Base-by-base conservation (phyloP, 2,888 invertebrate genomes). In the Gonocerus acuteangulatus region DNA sequence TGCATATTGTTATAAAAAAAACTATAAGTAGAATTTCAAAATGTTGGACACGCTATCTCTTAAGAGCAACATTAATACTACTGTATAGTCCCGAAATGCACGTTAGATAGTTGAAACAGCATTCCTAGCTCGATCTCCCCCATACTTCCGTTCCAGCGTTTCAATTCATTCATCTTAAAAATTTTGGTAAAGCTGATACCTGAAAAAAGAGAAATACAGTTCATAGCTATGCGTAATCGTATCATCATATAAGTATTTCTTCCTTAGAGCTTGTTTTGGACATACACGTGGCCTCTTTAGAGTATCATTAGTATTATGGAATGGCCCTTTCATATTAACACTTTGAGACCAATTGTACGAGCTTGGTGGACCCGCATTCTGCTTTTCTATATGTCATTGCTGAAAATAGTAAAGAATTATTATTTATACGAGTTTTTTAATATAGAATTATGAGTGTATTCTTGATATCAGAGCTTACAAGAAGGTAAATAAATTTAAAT, bases 21-120 rank as follows among this genome's bases (percentile, higher is more conserved):
- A n/a, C n/a, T n/a, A n/a, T n/a, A n/a, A n/a, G n/a, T n/a, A n/a
- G n/a, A n/a, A n/a, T n/a, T n/a, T n/a, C n/a, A n/a, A n/a, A n/a
- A n/a, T n/a, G n/a, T n/a, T n/a, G n/a, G n/a, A n/a, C n/a, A n/a
- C n/a, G n/a, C n/a, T n/a, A n/a, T n/a, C n/a, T n/a, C n/a, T n/a
- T n/a, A n/a, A n/a, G n/a, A n/a, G n/a, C n/a, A n/a, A n/a, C n/a
- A n/a, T n/a, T n/a, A n/a, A n/a, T n/a, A 91, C 80, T 74, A 96
- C 81, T 70, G 90, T 92, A 73, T 95, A 89, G 72, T 94, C 84
- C 67, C 97, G 82, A 75, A 94, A 99, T 63, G 96, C 96, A 69
- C 95, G 81, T 74, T 99, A 97, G 68, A 99, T 97, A 67, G 89
- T 90, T 65, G 93, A 82, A 23, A 97, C 97, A 2, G 99, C 97